Conservation (phyloP, 2,888 invertebrate species). For the Diarsia dahlii region DNA sequence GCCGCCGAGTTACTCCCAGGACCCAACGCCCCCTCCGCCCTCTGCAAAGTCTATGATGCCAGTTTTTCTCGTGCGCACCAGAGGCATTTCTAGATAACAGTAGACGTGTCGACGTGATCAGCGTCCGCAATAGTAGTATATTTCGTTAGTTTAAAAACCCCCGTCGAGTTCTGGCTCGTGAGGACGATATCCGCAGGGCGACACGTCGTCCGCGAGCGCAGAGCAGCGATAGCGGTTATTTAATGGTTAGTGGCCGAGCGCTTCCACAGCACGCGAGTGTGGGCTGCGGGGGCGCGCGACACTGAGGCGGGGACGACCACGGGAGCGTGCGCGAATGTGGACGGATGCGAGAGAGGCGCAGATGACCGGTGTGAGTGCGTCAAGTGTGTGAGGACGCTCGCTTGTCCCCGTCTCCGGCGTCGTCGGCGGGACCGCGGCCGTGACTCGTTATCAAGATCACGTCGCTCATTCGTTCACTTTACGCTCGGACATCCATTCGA, state of each 20-base stretch:
- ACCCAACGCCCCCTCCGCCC: conserved; percentile 90
- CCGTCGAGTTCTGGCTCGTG: conserved; percentile 84
- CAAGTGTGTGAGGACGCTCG: conserved; percentile 82
- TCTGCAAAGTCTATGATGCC: conserved; percentile 97
- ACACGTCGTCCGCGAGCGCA: conserved; percentile 78
- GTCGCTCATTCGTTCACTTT: conserved; percentile 90
- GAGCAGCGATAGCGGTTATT: conserved; percentile 87
- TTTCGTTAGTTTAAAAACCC: conserved; percentile 86
- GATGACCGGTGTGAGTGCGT: conserved; percentile 75
- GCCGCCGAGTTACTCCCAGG: conserved; percentile 93
- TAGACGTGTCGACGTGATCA: conserved; percentile 84
- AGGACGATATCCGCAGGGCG: conserved; percentile 73
- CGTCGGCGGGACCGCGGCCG: conserved; percentile 87
- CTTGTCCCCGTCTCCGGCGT: conserved; percentile 89
- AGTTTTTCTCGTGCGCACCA: conserved; percentile 94
- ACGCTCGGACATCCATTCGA: conserved; percentile 83
- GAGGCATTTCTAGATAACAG: conserved; percentile 87
- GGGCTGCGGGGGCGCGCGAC: conserved; percentile 79
- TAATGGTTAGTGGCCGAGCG: conserved; percentile 84
- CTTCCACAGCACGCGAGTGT: conserved; percentile 78
- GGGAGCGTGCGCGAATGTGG: conserved; percentile 85
- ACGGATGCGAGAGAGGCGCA: conserved; percentile 82
- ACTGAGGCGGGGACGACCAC: conserved; percentile 89
- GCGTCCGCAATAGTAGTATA: conserved; percentile 90
- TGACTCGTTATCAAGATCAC: conserved; percentile 88